Conservation (phyloP, 1,140 invertebrate genomes). For the Orius insidiosus region DNA sequence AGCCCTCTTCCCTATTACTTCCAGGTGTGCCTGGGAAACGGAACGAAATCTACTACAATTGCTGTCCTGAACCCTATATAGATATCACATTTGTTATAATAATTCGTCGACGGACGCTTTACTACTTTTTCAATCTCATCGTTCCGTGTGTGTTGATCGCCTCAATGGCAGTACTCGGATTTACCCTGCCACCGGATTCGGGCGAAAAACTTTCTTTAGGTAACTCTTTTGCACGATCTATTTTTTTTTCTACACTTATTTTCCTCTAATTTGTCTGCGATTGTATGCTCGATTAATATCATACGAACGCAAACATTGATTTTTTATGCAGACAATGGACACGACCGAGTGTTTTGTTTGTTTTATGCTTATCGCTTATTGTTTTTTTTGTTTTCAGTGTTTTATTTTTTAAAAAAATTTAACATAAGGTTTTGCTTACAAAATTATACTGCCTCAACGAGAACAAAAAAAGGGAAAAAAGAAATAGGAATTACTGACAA, state of each 20-base stretch:
- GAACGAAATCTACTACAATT: conserved; percentile 84
- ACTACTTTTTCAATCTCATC: conserved; percentile 99
- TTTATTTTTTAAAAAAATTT: too few species aligned
- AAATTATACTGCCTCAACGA: too few species aligned
- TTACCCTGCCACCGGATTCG: conserved; percentile 94
- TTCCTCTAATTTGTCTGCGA: neutral
- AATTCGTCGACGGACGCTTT: conserved; percentile 90
- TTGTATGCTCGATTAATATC: too few species aligned
- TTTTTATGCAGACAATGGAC: too few species aligned
- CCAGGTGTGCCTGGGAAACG: conserved; percentile 80
- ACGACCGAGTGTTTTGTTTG: too few species aligned
- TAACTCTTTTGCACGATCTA: conserved; percentile 27
- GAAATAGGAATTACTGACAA: too few species aligned
- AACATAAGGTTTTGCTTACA: too few species aligned
- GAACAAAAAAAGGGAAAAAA: too few species aligned
- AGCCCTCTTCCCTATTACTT: conserved; percentile 18
- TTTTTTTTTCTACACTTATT: conserved; percentile 19
- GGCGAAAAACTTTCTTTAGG: conserved; percentile 98
- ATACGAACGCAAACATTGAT: too few species aligned
- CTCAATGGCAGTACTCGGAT: conserved; percentile 95
- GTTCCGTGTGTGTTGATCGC: conserved; percentile 98
- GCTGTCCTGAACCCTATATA: conserved; percentile 89
- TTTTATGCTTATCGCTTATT: too few species aligned
- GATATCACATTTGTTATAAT: conserved; percentile 96
- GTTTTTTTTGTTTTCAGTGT: too few species aligned